phyloP scores from a whole-genome alignment of 2,113 vertebrate genomes.

The Pseudorasbora parva region DNA sequence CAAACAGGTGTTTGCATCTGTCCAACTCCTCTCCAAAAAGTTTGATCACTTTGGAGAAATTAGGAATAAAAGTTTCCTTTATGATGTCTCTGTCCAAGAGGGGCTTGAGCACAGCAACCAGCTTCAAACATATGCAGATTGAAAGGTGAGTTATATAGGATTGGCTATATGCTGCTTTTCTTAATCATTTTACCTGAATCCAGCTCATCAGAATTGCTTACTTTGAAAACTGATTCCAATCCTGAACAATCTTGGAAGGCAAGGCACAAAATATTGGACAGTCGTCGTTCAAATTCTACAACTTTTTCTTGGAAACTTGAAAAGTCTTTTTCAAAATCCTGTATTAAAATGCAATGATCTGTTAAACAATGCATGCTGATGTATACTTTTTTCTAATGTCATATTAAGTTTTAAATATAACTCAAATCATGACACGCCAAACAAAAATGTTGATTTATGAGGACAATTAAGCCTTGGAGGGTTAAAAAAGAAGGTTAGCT shows the following conservation, averaged over 20 bases:
- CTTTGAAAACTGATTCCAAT: conserved; percentile 83
- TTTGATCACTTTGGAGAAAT: conserved; percentile 73
- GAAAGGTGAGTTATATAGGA: conserved; percentile 27
- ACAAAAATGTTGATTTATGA: background rate
- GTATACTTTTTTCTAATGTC: background rate
- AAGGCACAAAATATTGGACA: conserved; percentile 76
- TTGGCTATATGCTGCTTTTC: background rate
- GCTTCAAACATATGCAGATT: conserved; percentile 67
- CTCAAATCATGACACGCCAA: background rate
- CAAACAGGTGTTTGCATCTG: conserved; percentile 74
- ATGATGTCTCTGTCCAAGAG: conserved; percentile 80
- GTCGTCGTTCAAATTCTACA: conserved; percentile 73
- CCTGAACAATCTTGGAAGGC: conserved; percentile 79
- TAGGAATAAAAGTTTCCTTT: conserved; percentile 78
- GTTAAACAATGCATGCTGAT: background rate
- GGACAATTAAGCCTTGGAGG: background rate
- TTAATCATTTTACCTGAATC: background rate
- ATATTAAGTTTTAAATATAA: background rate
- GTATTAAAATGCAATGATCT: background rate
- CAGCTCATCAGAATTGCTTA: conserved; percentile 53
- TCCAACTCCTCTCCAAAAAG: conserved; percentile 78
- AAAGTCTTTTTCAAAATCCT: conserved; percentile 80
- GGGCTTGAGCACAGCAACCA: conserved; percentile 78
- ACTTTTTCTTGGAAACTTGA: conserved; percentile 75
- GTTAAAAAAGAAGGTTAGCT: background rate